Base-by-base conservation (phyloP, 1,140 invertebrate species). In the Drosophila tani region DNA sequence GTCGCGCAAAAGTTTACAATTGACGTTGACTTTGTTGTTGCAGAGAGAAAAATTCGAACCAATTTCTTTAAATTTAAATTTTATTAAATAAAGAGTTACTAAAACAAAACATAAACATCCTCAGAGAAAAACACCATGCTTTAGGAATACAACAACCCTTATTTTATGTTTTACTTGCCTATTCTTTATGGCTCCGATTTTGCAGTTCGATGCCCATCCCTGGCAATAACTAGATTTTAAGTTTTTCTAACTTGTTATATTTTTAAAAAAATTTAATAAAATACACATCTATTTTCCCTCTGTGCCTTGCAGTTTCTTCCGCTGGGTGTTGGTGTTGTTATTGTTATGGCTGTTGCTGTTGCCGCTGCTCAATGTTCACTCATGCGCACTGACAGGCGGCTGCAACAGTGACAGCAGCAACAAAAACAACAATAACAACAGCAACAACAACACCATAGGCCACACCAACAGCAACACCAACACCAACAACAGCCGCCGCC, bases 321-420 rank as follows among this genome's bases (percentile, higher is more conserved):
- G 40, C 24, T 58, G 40, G 38, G 62, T 29, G 43, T 71, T 70
- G 55, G 45, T 82, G 17, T 29, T 73, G 70, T 35, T 55, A n/a
- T 45, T 78, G 41, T 46, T 35, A 11, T 11, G 62, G 64, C 43
- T 35, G 57, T 58, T 63, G 79, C 75, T 67, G 15, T 53, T 63
- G 63, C 29, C 29, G 62, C 67, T 65, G 85, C 78, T 69, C 85
- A 79, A 85, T 90, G 84, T 81, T 90, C 84, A 84, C 84, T 88
- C 84, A 88, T 88, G 84, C 84, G 85, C 84, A 84, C 59, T 84
- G 77, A 88, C 84, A 75, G 64, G 75, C 81, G 70, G 75, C 81
- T 67, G 77, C 77, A 80, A 47, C 77, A 79, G 53, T 59, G 49
- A 58, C 66, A 78, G 55, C 58, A 41, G 12, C 64, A 79, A 57